Conservation (phyloP, 2,113 vertebrate species). For the Pollimyrus isidori region DNA sequence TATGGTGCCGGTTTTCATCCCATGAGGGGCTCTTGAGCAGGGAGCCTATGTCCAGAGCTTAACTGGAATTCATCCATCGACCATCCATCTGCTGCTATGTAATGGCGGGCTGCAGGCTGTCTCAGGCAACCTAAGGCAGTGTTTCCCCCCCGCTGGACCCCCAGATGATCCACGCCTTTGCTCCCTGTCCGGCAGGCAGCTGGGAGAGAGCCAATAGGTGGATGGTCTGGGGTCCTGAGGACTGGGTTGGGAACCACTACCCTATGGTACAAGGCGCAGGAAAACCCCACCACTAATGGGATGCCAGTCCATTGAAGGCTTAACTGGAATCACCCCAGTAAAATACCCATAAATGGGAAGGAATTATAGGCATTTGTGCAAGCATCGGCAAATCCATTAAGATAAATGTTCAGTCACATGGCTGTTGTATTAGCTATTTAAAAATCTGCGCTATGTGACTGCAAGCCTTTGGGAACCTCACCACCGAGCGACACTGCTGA, state of each 20-base stretch:
- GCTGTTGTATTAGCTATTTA: neutral
- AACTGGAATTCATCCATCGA: neutral
- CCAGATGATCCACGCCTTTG: neutral
- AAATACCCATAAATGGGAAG: neutral
- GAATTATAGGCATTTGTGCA: neutral
- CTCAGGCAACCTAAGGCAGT: neutral
- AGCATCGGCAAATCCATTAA: neutral
- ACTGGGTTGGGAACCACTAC: neutral
- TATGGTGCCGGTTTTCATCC: neutral
- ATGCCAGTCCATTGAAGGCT: neutral
- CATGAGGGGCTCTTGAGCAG: neutral
- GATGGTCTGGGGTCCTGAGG: neutral
- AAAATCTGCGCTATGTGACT: neutral
- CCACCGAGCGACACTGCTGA: neutral
- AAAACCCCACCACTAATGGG: neutral
- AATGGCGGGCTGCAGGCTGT: neutral
- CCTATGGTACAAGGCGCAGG: neutral
- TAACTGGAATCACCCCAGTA: neutral
- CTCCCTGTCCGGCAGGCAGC: neutral
- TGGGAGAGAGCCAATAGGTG: neutral
- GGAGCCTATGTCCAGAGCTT: neutral
- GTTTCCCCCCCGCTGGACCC: neutral
- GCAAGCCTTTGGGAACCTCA: neutral
- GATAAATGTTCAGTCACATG: neutral
- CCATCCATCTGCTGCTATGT: neutral